A percentile compares a stretch with the other conserved stretches of the same genome.
Evolutionary conservation across 2,797 vertebrate genomes (phyloP).

Genomic region (Morus bassanus): DNA sequence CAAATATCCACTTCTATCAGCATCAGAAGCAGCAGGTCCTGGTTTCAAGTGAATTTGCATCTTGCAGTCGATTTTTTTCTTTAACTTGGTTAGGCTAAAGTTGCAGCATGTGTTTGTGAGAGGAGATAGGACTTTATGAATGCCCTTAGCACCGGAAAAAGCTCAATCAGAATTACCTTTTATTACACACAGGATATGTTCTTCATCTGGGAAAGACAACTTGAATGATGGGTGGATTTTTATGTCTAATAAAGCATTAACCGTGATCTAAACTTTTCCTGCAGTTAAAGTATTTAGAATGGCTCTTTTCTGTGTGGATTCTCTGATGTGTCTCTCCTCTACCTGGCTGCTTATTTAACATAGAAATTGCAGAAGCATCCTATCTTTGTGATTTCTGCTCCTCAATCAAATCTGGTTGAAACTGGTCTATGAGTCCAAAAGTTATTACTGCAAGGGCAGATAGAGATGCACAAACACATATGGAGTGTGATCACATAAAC

Average conservation of each 20-base stretch:
- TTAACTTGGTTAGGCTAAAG: neutral
- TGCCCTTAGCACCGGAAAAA: neutral
- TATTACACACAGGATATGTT: constrained; percentile 5
- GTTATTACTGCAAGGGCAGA: neutral
- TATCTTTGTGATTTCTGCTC: neutral
- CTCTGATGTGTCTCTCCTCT: neutral
- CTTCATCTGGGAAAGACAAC: neutral
- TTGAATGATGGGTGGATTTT: constrained; percentile 19
- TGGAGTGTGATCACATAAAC: neutral
- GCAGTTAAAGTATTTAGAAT: neutral
- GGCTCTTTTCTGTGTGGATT: constrained; percentile 5
- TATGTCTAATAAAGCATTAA: constrained; percentile 22
- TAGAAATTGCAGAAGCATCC: neutral
- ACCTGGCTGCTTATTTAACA: neutral
- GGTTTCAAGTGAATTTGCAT: neutral
- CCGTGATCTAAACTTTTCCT: constrained; percentile 8
- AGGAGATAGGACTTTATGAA: neutral
- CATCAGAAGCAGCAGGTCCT: neutral
- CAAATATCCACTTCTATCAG: neutral
- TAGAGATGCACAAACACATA: neutral
- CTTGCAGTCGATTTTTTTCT: neutral
- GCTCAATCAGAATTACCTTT: neutral
- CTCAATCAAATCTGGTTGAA: neutral
- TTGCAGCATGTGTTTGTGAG: neutral
- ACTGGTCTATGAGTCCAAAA: neutral